Evolutionary conservation across 2,888 invertebrate species (phyloP), one percentile per base, ranked within the genome.

Genomic region (Drosophila anceps): DNA sequence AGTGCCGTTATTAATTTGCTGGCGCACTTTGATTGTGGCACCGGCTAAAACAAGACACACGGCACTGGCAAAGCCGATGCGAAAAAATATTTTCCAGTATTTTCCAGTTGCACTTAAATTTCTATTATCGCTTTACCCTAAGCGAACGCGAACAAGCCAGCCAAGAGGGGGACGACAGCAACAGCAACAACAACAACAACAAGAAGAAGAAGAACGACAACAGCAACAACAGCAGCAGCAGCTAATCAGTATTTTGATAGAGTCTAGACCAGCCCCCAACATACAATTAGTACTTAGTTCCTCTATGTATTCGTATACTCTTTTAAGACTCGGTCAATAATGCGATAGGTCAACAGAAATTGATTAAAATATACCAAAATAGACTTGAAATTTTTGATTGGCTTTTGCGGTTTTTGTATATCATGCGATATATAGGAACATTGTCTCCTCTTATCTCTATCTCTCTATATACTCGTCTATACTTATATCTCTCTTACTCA

Each of bases 1-100:
- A 85, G 74, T 74, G 74, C 31, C 74, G 62, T 74, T 79, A 79
- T 73, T 80, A 67, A 79, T 81, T 87, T 87, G 80, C 46, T 75
- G 70, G 43, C 79, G 69, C 83, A 68, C 73, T 79, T 81, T 79
- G 77, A 84, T 79, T 78, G 76, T 48, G 58, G 62, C 58, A 55
- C 65, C 62, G 72, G 24, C 61, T 37, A 66, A 76, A 67, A 69
- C 72, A 67, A 71, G 72, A 37, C 50, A 37, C 50, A 69, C 51
- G 24, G 20, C 53, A n/a, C 31, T 12, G 67, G 64, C 51, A 65
- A 63, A 70, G 67, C 15, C 43, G 31, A 41, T 61, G 43, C 51
- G 65, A 70, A 68, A 59, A 84, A 79, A 76, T 76, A 73, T 64
- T 29, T 29, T 66, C 41, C 33, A 50, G 50, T 50, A 50, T 50